These are phyloP conservation scores for Pangasianodon gigas DNA, from an alignment of 2,113 vertebrate genomes.

Conservation along the genomic window DNA sequence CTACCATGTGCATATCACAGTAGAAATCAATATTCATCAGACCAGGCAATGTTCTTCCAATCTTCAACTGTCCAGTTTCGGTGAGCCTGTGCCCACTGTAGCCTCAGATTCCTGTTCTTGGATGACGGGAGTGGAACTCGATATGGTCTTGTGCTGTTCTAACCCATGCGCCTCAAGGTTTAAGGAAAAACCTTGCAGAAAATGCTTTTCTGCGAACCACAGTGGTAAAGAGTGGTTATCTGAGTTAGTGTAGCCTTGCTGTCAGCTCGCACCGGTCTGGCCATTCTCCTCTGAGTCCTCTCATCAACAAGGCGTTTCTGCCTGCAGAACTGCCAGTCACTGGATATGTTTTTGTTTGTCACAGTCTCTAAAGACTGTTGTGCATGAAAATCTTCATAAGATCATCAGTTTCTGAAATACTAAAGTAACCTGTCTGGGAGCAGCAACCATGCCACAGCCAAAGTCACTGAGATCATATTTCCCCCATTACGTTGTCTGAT, in stretches of 20 bases:
- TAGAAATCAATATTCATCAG: not conserved
- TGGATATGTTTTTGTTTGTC: not conserved
- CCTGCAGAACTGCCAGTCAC: not conserved
- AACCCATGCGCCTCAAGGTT: not conserved
- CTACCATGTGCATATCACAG: not conserved
- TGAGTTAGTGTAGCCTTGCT: not conserved
- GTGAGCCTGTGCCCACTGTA: not conserved
- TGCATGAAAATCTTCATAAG: not conserved
- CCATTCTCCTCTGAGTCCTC: not conserved
- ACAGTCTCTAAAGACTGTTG: not conserved
- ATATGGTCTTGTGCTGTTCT: not conserved
- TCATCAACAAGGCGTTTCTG: not conserved
- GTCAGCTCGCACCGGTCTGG: not conserved
- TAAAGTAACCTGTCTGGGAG: not conserved
- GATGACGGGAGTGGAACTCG: not conserved
- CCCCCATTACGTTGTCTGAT: too few relatives aligned
- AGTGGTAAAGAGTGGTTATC: not conserved
- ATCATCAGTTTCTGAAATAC: not conserved
- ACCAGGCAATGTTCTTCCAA: not conserved
- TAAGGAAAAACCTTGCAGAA: too few relatives aligned
- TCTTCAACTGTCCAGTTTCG: not conserved
- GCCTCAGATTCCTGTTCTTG: not conserved
- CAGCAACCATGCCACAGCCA: not conserved
- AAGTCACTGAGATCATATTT: not conserved
- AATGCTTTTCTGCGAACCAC: not conserved